These are phyloP conservation scores for Ectropis grisescens DNA, from an alignment of 1,140 invertebrate species.

Conservation along the genomic window DNA sequence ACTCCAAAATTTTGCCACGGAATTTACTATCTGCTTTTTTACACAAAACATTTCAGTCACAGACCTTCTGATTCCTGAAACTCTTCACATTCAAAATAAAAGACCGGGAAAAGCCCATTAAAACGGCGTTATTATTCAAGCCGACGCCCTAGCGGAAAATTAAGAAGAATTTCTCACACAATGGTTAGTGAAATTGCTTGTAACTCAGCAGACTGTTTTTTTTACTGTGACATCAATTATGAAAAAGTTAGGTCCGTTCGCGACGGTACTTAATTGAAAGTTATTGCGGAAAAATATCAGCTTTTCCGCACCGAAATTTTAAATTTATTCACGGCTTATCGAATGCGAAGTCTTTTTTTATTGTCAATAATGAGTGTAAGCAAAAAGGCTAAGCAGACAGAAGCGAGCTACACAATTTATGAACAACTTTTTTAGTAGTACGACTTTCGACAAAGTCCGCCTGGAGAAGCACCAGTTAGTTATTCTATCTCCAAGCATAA, in stretches of 20 bases:
- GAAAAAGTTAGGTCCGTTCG: slow-evolving; percentile 10
- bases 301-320: background rate
- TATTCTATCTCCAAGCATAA: too few relatives aligned
- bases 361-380: background rate
- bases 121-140: slow-evolving; percentile 32
- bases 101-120: slow-evolving; percentile 25
- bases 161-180: slow-evolving; percentile 29
- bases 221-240: slow-evolving; percentile 17
- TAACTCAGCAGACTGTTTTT: slow-evolving; percentile 12
- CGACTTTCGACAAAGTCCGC: too few relatives aligned
- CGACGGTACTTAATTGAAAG: slow-evolving; percentile 16
- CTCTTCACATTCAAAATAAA: slow-evolving; percentile 14
- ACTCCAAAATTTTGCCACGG: too few relatives aligned
- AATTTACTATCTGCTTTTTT: too few relatives aligned
- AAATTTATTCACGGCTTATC: background rate
- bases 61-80: slow-evolving; percentile 4
- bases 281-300: slow-evolving; percentile 12
- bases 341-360: background rate
- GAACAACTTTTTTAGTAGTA: too few relatives aligned
- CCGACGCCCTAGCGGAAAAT: slow-evolving; percentile 30
- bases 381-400: slow-evolving; percentile 1
- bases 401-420: slow-evolving; percentile 6
- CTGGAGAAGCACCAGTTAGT: too few relatives aligned
- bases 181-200: slow-evolving; percentile 22
- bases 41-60: too few relatives aligned